Percentiles rank a stretch among this genome's conserved stretches.
phyloP scores from a whole-genome alignment of 2,113 vertebrate genomes.

The Australoheros scitulus region DNA sequence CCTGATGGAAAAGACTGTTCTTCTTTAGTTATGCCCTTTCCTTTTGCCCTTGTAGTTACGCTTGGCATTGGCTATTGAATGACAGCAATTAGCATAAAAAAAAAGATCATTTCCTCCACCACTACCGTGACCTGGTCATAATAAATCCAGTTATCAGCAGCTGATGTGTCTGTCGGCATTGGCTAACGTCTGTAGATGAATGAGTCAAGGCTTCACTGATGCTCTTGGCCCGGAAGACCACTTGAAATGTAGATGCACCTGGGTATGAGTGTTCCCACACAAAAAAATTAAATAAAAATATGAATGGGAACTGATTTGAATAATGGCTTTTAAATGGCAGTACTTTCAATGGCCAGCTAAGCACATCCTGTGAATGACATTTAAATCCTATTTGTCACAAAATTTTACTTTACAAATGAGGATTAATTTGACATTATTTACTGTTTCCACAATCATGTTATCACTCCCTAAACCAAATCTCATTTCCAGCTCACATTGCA shows the following conservation, averaged over 20 bases:
- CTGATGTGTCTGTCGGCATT: not conserved
- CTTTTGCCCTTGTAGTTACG: not conserved
- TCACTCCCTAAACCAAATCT: not conserved
- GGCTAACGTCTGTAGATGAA: constrained; percentile 12
- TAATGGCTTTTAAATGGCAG: constrained; percentile 11
- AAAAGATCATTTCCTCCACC: not conserved
- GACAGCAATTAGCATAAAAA: not conserved
- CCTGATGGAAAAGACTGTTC: not conserved
- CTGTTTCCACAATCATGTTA: not conserved
- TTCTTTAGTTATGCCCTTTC: not conserved
- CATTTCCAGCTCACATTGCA: not conserved
- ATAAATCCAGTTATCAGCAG: not conserved
- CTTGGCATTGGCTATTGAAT: not conserved
- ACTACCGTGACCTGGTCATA: not conserved
- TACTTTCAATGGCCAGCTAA: not conserved
- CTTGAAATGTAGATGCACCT: not conserved
- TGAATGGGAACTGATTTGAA: not conserved
- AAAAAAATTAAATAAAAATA: not conserved
- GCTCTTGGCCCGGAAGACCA: not conserved
- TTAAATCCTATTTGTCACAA: not conserved
- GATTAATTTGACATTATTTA: not conserved
- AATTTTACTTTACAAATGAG: not conserved
- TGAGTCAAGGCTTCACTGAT: not conserved
- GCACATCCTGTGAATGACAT: not conserved
- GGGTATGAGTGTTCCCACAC: not conserved